Conservation (phyloP, 2,113 vertebrate species). For the Ivindomyrus marchei region DNA sequence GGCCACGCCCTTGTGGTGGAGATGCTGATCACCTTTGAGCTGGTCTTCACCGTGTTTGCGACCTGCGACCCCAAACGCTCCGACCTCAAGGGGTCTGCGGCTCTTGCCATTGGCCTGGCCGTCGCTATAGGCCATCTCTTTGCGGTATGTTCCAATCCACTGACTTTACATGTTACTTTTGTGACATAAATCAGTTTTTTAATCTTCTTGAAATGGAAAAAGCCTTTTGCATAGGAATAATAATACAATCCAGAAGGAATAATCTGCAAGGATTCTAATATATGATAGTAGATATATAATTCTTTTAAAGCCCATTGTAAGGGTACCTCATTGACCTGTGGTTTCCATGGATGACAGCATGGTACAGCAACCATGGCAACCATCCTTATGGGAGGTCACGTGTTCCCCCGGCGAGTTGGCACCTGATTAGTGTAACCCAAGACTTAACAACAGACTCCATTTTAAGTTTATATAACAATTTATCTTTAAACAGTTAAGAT, state of each 20-base stretch:
- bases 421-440: background rate
- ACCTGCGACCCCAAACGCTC: constrained; percentile 87
- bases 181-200: background rate
- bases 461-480: background rate
- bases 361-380: constrained; percentile 17
- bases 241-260: background rate
- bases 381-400: background rate
- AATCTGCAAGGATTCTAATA: background rate
- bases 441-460: background rate
- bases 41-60: constrained; percentile 94
- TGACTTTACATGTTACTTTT: background rate
- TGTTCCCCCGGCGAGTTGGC: background rate
- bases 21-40: constrained; percentile 89
- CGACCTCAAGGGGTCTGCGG: constrained; percentile 82
- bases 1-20: constrained; percentile 87
- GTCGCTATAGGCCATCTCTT: constrained; percentile 91
- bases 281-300: background rate
- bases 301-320: background rate
- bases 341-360: background rate
- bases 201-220: background rate
- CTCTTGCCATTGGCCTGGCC: constrained; percentile 85
- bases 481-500: background rate
- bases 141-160: constrained; percentile 68
- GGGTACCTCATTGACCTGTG: background rate
- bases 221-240: background rate